Conservation (phyloP, 2,888 invertebrate species). For the Hedychridium roseum region DNA sequence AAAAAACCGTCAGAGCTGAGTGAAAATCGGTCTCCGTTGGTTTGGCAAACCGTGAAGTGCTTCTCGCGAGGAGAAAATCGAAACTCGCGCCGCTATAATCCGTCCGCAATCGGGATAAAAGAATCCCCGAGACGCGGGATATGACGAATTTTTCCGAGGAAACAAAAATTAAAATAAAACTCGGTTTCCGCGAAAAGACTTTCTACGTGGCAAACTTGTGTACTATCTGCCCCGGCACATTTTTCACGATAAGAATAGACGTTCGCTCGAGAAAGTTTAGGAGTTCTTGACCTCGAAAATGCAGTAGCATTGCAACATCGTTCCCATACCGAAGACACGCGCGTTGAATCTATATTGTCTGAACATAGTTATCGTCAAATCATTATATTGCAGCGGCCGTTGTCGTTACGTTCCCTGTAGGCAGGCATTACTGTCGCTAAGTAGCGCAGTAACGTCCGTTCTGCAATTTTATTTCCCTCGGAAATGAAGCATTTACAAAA, state of each 20-base stretch:
- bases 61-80: slow-evolving; percentile 36
- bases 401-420: too few relatives aligned
- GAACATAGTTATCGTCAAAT: slow-evolving; percentile 13
- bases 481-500: too few relatives aligned
- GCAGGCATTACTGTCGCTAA: too few relatives aligned
- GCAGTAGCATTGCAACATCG: slow-evolving; percentile 22
- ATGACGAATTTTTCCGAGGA: too few relatives aligned
- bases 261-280: slow-evolving; percentile 19
- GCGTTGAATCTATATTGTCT: slow-evolving; percentile 42
- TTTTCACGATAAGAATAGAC: not conserved
- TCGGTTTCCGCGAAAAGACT: too few relatives aligned
- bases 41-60: slow-evolving; percentile 20
- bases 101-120: too few relatives aligned
- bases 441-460: too few relatives aligned
- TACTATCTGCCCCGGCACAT: too few relatives aligned
- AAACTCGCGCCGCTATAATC: slow-evolving; percentile 29
- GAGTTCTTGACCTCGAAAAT: slow-evolving; percentile 26
- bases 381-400: slow-evolving; percentile 11
- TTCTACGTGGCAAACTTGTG: too few relatives aligned
- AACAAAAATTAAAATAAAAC: too few relatives aligned
- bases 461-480: too few relatives aligned
- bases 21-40: slow-evolving; percentile 26
- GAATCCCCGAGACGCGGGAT: too few relatives aligned
- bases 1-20: slow-evolving; percentile 3
- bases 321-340: slow-evolving; percentile 16